phyloP scores from a whole-genome alignment of 2,888 invertebrate species.

The Drosophila rellima region DNA sequence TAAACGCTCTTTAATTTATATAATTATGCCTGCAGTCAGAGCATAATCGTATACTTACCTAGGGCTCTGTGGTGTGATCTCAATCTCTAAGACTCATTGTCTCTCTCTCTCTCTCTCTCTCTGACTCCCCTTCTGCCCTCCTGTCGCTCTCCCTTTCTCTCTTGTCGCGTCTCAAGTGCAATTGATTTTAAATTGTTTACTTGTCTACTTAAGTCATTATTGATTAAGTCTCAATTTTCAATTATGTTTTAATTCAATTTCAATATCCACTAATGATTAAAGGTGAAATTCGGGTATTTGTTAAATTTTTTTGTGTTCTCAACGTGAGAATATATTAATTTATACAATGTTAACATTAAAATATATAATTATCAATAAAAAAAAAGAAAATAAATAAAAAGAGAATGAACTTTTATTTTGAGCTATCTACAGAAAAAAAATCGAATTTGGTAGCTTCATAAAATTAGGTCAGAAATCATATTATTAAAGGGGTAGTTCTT shows the following conservation, averaged over 20 bases:
- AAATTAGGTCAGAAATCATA: no score
- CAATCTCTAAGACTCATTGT: constrained; percentile 9
- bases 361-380: no score
- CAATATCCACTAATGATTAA: constrained; percentile 1
- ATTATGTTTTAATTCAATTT: background rate
- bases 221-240: constrained; percentile 20
- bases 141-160: constrained; percentile 9
- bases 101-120: background rate
- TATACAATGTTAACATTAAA: no score
- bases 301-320: no score
- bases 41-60: constrained; percentile 32
- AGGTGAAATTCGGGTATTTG: background rate
- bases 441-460: no score
- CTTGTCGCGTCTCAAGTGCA: constrained; percentile 2
- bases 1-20: constrained; percentile 70
- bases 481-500: no score
- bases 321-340: no score
- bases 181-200: constrained; percentile 8
- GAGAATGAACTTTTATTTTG: no score
- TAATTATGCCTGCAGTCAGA: constrained; percentile 55
- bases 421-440: no score
- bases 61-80: constrained; percentile 40
- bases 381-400: no score
- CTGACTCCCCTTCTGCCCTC: background rate
- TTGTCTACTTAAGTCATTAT: constrained; percentile 46